phyloP scores from a whole-genome alignment of 2,113 vertebrate genomes.

The Tyto alba region DNA sequence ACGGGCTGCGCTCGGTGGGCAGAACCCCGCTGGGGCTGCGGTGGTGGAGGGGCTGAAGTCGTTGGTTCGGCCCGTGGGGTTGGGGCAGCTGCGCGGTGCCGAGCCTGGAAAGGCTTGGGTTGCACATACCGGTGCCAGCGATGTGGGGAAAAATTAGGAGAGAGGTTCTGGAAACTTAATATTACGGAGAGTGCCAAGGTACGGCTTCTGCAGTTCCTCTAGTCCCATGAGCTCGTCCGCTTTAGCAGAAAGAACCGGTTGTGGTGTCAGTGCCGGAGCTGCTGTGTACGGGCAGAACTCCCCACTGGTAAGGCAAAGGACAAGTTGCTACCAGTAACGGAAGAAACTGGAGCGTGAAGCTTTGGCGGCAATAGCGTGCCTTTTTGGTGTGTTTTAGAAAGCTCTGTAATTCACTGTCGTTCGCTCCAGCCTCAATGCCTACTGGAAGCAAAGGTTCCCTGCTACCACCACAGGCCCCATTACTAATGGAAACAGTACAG shows the following conservation, averaged over 20 bases:
- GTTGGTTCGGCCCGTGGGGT: neutral
- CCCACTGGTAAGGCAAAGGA: neutral
- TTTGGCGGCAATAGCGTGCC: neutral
- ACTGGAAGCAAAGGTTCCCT: neutral
- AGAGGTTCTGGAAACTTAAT: neutral
- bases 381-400: neutral
- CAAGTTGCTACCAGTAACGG: neutral
- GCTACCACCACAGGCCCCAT: neutral
- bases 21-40: neutral
- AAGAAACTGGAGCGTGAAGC: neutral
- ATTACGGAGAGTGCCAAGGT: neutral
- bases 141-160: neutral
- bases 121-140: neutral
- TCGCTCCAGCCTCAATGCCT: neutral
- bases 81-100: neutral
- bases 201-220: neutral
- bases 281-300: neutral
- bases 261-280: accelerated
- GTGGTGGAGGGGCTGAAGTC: neutral
- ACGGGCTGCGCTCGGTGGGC: neutral
- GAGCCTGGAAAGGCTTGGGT: neutral
- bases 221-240: accelerated
- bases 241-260: neutral
- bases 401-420: neutral
- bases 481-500: neutral